These are phyloP conservation scores for Leptosomus discolor DNA, from an alignment of 2,113 vertebrate species.

Conservation along the genomic window DNA sequence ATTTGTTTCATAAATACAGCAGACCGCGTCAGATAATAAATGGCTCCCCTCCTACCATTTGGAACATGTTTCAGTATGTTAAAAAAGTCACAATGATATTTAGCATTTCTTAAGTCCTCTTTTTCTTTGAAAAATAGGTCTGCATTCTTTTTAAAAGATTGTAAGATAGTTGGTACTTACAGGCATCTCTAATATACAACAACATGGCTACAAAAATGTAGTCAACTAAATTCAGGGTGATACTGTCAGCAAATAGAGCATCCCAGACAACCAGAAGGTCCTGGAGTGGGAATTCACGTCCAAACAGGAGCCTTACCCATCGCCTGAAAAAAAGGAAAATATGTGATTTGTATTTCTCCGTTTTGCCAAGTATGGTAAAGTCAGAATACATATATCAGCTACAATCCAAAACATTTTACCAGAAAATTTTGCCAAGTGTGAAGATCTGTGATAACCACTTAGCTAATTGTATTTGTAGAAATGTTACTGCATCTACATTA, in stretches of 20 bases:
- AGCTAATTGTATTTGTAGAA: neutral
- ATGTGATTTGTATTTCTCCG: neutral
- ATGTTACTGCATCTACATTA: neutral
- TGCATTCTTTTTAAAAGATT: neutral
- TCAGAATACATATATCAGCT: neutral
- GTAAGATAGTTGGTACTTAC: slow-evolving; percentile 75
- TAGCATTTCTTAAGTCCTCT: neutral
- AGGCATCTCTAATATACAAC: slow-evolving; percentile 93
- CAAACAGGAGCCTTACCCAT: slow-evolving; percentile 94
- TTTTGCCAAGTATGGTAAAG: neutral
- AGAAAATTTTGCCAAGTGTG: neutral
- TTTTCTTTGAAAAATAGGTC: neutral
- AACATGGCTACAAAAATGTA: slow-evolving; percentile 98
- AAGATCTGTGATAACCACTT: neutral
- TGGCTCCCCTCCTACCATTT: neutral
- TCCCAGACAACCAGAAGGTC: slow-evolving; percentile 97
- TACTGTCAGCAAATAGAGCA: slow-evolving; percentile 92
- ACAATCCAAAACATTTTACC: neutral
- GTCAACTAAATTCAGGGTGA: slow-evolving; percentile 92
- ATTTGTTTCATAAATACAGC: slow-evolving; percentile 56
- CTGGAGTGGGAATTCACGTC: slow-evolving; percentile 93
- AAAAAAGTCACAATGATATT: neutral
- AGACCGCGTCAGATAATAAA: neutral
- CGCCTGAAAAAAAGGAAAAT: slow-evolving; percentile 76
- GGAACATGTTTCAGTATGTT: neutral